phyloP scores from a whole-genome alignment of 2,797 vertebrate species.

The Eospalax fontanierii region DNA sequence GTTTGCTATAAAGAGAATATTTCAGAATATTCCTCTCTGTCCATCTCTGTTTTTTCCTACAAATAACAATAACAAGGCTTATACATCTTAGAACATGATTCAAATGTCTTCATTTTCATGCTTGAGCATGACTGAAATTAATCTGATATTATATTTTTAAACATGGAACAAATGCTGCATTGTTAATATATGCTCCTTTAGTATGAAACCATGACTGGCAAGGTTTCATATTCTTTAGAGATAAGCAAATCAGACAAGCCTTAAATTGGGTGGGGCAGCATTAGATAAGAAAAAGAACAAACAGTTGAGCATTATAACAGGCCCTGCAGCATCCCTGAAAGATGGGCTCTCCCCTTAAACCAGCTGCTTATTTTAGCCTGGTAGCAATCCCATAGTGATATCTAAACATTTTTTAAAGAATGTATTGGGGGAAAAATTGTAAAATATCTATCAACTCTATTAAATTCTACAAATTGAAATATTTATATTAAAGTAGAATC shows the following conservation, averaged over 20 bases:
- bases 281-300: slow-evolving; percentile 15
- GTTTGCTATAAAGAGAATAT: slow-evolving; percentile 39
- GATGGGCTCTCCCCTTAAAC: neutral
- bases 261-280: neutral
- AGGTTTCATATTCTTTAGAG: neutral
- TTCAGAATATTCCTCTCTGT: neutral
- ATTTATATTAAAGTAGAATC: slow-evolving; percentile 26
- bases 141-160: slow-evolving; percentile 33
- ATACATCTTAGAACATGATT: neutral
- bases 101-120: slow-evolving; percentile 51
- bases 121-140: slow-evolving; percentile 36
- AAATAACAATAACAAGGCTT: neutral
- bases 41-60: neutral
- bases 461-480: slow-evolving; percentile 42
- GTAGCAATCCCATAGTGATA: neutral
- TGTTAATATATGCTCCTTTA: slow-evolving; percentile 4
- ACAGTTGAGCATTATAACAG: neutral
- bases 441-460: slow-evolving; percentile 37
- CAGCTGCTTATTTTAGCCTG: neutral
- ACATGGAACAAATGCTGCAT: slow-evolving; percentile 7
- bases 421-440: neutral
- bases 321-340: neutral
- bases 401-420: neutral
- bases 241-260: neutral
- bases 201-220: slow-evolving; percentile 36